A percentile compares a stretch with the other conserved stretches of the same genome.
Conservation (phyloP, 2,113 vertebrate genomes). For the Chionodraco myersi region DNA sequence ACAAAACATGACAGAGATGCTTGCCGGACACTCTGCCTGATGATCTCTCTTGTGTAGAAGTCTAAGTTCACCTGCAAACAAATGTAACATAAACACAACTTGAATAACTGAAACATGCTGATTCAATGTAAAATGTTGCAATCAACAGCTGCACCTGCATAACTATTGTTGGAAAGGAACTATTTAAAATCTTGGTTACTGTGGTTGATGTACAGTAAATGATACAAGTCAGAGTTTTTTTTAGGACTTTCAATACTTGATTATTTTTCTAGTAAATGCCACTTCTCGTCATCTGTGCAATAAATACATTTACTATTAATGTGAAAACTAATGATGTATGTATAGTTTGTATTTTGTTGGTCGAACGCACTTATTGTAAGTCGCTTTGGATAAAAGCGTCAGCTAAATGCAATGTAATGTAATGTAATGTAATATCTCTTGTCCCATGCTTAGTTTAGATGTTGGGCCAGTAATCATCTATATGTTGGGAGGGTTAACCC, state of each 20-base stretch:
- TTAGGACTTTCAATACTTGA: background rate
- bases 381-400: too few relatives aligned
- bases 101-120: background rate
- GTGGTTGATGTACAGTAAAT: slow-evolving; percentile 11
- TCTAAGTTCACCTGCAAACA: slow-evolving; percentile 85
- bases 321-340: background rate
- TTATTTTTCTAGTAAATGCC: background rate
- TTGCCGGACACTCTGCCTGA: slow-evolving; percentile 79
- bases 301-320: background rate
- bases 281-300: background rate
- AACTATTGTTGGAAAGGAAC: background rate
- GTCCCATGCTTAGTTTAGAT: background rate
- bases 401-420: too few relatives aligned
- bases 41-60: slow-evolving; percentile 77
- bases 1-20: slow-evolving; percentile 81
- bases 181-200: background rate
- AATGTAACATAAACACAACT: background rate
- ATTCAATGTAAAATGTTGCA: background rate
- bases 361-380: too few relatives aligned
- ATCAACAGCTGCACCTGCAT: background rate
- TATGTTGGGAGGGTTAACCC: too few relatives aligned
- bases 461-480: too few relatives aligned
- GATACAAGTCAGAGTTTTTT: background rate
- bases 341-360: too few relatives aligned
- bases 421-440: background rate